A percentile compares a stretch with the other conserved stretches of the same genome.
phyloP scores from a whole-genome alignment of 2,797 vertebrate genomes.

The Avahi laniger region DNA sequence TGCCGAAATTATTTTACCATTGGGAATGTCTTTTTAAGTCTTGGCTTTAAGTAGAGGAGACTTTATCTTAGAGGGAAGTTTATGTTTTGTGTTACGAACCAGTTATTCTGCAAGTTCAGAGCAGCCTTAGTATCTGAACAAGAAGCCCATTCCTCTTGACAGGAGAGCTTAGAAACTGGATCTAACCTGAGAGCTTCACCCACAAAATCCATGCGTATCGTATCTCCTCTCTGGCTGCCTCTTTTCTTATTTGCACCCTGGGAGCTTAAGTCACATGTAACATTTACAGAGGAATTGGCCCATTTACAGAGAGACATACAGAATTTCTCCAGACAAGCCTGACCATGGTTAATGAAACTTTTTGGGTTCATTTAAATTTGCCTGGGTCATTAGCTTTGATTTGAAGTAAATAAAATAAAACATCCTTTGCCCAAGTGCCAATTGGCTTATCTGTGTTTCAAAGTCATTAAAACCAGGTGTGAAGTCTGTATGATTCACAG shows the following conservation, averaged over 20 bases:
- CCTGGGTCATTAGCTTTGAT: background rate
- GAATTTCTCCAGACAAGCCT: background rate
- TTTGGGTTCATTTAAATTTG: constrained; percentile 1
- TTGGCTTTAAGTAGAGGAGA: background rate
- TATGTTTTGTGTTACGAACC: background rate
- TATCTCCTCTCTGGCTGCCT: background rate
- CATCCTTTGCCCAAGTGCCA: background rate
- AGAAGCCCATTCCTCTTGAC: background rate
- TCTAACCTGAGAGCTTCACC: background rate
- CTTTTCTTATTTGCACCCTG: background rate
- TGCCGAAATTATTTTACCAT: background rate
- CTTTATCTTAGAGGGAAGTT: background rate
- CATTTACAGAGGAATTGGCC: background rate
- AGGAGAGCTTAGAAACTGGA: background rate
- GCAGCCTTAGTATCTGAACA: background rate
- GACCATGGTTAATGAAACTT: background rate
- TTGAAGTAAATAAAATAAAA: constrained; percentile 17
- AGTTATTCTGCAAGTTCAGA: background rate
- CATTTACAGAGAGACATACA: background rate
- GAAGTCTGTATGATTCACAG: background rate
- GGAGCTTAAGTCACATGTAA: background rate
- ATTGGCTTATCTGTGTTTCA: background rate
- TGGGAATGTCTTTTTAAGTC: background rate
- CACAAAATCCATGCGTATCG: background rate
- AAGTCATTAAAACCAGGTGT: background rate